Evolutionary conservation across 53 echinoderm and acorn worm species (phyloP).

Genomic region (Patiria pectinifera): DNA sequence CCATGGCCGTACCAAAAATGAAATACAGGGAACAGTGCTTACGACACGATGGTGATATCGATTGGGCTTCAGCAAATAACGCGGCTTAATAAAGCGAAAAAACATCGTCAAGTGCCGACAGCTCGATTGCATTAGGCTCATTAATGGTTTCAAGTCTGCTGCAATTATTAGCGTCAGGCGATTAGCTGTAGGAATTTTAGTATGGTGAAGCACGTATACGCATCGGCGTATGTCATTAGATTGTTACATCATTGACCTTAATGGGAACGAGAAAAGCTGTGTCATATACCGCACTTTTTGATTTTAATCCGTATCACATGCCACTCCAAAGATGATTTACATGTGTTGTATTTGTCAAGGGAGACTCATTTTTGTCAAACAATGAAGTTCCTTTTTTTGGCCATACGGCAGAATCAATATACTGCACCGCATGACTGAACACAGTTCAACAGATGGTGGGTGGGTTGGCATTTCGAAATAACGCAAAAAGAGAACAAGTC

Average conservation of each 20-base stretch:
- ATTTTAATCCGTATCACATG: background rate
- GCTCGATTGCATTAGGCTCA: constrained; percentile 43
- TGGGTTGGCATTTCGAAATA: background rate
- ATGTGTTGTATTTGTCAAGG: background rate
- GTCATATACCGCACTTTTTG: background rate
- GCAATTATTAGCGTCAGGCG: background rate
- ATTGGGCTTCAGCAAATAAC: constrained; percentile 26
- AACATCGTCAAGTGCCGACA: constrained; percentile 2
- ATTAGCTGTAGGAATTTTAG: background rate
- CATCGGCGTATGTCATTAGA: too few species aligned
- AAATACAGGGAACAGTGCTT: constrained; percentile 6
- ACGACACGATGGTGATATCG: constrained; percentile 32
- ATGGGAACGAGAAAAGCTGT: background rate
- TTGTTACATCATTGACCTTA: too few species aligned
- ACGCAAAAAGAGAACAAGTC: background rate
- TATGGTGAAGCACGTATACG: background rate
- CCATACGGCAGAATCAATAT: background rate
- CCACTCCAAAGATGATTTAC: background rate
- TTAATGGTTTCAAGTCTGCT: constrained; percentile 5
- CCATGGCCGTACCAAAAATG: background rate
- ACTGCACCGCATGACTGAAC: background rate
- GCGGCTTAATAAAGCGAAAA: constrained; percentile 3
- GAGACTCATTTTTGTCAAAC: background rate
- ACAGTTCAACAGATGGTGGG: background rate
- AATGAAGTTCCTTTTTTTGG: background rate